A percentile compares a stretch with the other conserved stretches of the same genome.
Conservation (phyloP, 2,888 invertebrate species). For the Troides oblongomaculatus region DNA sequence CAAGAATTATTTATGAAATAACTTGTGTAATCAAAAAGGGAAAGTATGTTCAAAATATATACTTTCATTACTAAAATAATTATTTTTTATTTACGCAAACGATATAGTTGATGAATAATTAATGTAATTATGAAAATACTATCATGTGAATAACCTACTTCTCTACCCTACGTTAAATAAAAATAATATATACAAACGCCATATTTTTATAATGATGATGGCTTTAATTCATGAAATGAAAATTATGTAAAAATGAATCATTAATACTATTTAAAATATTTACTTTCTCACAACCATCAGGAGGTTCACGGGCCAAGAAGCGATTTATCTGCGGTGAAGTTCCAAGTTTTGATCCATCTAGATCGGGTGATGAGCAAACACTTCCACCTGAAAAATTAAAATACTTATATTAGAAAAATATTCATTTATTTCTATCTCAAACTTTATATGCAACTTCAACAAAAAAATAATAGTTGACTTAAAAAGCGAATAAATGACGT, state of each 20-base stretch:
- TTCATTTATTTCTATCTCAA: not conserved
- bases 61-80: too few relatives aligned
- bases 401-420: not conserved
- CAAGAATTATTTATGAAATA: conserved; percentile 1
- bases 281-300: conserved; percentile 93
- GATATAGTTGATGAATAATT: too few relatives aligned
- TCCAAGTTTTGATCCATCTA: conserved; percentile 84
- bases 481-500: conserved; percentile 22
- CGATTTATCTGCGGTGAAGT: conserved; percentile 92
- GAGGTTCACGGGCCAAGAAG: conserved; percentile 91
- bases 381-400: conserved; percentile 81
- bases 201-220: too few relatives aligned
- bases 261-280: not conserved
- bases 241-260: too few relatives aligned
- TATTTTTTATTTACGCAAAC: too few relatives aligned
- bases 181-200: too few relatives aligned
- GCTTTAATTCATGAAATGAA: too few relatives aligned
- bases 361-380: conserved; percentile 88
- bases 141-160: too few relatives aligned
- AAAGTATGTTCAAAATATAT: too few relatives aligned
- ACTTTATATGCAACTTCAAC: conserved; percentile 18
- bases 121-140: too few relatives aligned
- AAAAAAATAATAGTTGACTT: conserved; percentile 13
- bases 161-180: too few relatives aligned
- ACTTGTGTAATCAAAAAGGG: not conserved